Evolutionary conservation across 2,113 vertebrate genomes (phyloP), one percentile per base, ranked within the genome.

Genomic region (Mesocricetus auratus): DNA sequence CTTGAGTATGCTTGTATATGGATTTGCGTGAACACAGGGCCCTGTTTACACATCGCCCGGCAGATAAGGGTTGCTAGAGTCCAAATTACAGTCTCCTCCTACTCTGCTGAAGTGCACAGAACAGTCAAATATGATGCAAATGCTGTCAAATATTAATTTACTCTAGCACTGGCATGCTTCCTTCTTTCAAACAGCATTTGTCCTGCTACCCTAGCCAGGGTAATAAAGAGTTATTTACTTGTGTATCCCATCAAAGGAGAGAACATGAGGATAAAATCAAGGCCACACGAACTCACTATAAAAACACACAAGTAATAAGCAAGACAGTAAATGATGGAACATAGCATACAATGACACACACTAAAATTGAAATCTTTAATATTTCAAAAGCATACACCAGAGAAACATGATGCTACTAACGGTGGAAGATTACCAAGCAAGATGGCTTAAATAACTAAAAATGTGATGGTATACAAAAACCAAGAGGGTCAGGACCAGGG

Each of bases 31-130:
- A 47, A 58, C 91, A 95, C 87, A 96, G 71, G 91, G 94, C 77
- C 78, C 89, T 97, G 79, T 96, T 97, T 97, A 96, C 96, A 62
- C 82, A 94, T 83, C 69, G 81, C 97, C 83, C 64, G 64, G 91
- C 92, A 97, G 96, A 97, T 97, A 97, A 97, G 96, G 58, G 33
- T 96, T 97, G 97, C 97, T 78, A 78, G 97, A 97, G 97, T 97
- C 96, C 96, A 97, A 96, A 96, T 97, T 97, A 97, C 97, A 95
- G 74, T 75, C 96, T 93, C 95, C 94, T 96, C 82, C 92, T 94
- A 89, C 73, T 97, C 86, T 94, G 75, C 93, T 95, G 86, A 94
- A 97, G 95, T 94, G 71, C 96, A 96, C 91, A 91, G 91, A 93
- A 90, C 91, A 95, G 95, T 81, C 95, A 96, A 95, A 93, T 90